Evolutionary conservation across 2,797 vertebrate species (phyloP).

Genomic region (Argyrosomus regius): DNA sequence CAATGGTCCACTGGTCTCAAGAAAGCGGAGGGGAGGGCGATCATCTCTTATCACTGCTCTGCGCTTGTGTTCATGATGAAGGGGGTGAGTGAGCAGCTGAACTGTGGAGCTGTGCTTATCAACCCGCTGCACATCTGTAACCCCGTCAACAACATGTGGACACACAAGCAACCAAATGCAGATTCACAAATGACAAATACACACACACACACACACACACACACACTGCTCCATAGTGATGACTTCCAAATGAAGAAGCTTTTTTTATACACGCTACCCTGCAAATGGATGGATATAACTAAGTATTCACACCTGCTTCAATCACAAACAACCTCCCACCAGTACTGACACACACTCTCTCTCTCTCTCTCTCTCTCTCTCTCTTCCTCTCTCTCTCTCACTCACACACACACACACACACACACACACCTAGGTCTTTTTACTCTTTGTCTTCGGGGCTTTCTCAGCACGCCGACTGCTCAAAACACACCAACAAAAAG

Average conservation of each 20-base stretch:
- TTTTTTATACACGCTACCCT: neutral
- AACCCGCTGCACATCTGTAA: neutral
- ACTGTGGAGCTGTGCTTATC: constrained; percentile 23
- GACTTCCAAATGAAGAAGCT: neutral
- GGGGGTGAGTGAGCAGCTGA: constrained; percentile 56
- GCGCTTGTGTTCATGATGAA: constrained; percentile 40
- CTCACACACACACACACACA: neutral
- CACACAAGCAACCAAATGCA: neutral
- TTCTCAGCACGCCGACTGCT: neutral
- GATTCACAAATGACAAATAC: neutral
- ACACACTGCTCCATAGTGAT: neutral
- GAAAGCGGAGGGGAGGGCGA: neutral
- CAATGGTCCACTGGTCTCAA: constrained; percentile 38
- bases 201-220: neutral
- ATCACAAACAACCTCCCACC: neutral
- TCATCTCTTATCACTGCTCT: constrained; percentile 16
- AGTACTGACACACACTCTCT: too few relatives aligned
- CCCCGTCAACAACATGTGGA: neutral
- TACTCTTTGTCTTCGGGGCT: neutral
- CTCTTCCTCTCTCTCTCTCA: neutral
- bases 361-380: neutral
- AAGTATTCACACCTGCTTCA: neutral
- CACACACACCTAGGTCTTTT: neutral
- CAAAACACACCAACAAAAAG: neutral
- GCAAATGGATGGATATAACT: constrained; percentile 1